Conservation (phyloP, 2,888 invertebrate genomes). For the Tenthredo livida region DNA sequence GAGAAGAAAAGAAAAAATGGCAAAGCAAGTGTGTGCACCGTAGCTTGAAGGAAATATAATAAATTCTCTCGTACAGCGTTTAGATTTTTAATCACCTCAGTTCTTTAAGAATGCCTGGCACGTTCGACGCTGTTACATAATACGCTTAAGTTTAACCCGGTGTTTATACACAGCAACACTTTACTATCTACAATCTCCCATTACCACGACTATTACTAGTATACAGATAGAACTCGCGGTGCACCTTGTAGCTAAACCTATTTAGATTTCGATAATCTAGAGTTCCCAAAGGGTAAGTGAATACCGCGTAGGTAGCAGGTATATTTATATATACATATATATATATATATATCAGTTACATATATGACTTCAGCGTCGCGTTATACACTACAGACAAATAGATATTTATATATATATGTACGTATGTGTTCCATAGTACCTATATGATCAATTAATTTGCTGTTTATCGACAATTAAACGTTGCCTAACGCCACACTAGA, state of each 20-base stretch:
- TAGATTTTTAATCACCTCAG: conserved; percentile 45
- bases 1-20: not conserved
- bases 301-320: not conserved
- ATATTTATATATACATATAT: not conserved
- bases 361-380: not conserved
- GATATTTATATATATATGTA: not conserved
- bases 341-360: not conserved
- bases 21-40: conserved; percentile 33
- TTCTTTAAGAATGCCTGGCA: conserved; percentile 48
- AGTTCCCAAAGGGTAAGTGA: conserved; percentile 9
- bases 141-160: conserved; percentile 51
- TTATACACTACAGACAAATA: not conserved
- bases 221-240: conserved; percentile 30
- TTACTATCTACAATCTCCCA: conserved; percentile 50
- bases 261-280: conserved; percentile 46
- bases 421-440: not conserved
- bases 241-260: conserved; percentile 34
- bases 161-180: conserved; percentile 47
- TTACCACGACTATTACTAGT: conserved; percentile 37
- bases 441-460: conserved; percentile 18
- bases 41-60: conserved; percentile 40
- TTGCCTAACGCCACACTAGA: not conserved
- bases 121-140: conserved; percentile 49
- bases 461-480: conserved; percentile 42
- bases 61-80: conserved; percentile 40